Evolutionary conservation across 2,113 vertebrate species (phyloP), one percentile per base, ranked within the genome.

Genomic region (Nematolebias whitei): DNA sequence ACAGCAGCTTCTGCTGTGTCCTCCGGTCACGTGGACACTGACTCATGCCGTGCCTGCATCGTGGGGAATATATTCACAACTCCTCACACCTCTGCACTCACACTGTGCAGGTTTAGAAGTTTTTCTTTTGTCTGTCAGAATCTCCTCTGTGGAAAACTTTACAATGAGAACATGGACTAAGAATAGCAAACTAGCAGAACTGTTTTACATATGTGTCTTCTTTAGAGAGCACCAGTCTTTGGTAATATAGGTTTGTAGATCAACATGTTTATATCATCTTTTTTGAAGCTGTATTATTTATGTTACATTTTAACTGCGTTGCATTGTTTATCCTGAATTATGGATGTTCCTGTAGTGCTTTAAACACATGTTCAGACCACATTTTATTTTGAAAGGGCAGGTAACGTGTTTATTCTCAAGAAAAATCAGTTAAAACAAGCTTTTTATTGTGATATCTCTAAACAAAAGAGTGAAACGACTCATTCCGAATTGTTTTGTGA

Each of bases 391-490:
- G 66, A 56, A 78, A 53, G 38, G 32, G 65, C 13, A 35, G 65
- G 68, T 78, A 82, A 85, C 84, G 74, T 66, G 61, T 55, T 78
- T 68, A 20, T 48, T 59, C 65, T 51, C 14, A 51, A 61, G 62
- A 82, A 82, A 83, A 60, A 84, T 87, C 53, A 74, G 59, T 74
- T 78, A n/a, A n/a, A n/a, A n/a, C n/a, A n/a, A n/a, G n/a, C n/a
- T 73, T 29, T 75, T 85, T 81, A 78, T 82, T 78, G 60, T 69
- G 63, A 29, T 70, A 78, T 58, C 58, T 78, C 81, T 86, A 88
- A 86, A 79, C n/a, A n/a, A n/a, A n/a, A n/a, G n/a, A n/a, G n/a
- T n/a, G n/a, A 19, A 84, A 81, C 85, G 68, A 83, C 79, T 79
- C 18, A 19, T 84, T 79, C 72, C 71, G 67, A 68, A 67, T 79